These are phyloP conservation scores for Octopus bimaculoides DNA, from an alignment of 1,140 invertebrate genomes.

Conservation along the genomic window DNA sequence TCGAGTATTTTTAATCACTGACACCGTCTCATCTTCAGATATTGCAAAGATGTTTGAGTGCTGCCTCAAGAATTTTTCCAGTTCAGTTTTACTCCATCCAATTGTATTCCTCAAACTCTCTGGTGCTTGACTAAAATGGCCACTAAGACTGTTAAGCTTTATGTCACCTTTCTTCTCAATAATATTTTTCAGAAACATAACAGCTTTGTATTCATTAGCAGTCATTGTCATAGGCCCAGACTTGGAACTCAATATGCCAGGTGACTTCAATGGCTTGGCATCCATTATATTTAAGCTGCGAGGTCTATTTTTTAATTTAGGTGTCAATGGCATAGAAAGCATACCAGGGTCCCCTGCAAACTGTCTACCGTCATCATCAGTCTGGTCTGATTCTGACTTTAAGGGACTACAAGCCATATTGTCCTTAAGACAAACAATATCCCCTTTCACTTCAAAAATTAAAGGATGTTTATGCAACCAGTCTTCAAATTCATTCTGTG, in stretches of 20 bases:
- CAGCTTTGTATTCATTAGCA: conserved; percentile 57
- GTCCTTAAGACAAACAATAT: conserved; percentile 54
- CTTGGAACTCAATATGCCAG: conserved; percentile 29
- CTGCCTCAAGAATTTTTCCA: conserved; percentile 52
- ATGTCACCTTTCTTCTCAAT: conserved; percentile 56
- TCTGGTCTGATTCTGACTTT: conserved; percentile 40
- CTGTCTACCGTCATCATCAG: conserved; percentile 34
- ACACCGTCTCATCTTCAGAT: conserved; percentile 48
- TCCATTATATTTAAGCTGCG: conserved; percentile 42
- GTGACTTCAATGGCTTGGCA: conserved; percentile 15
- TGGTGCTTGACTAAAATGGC: conserved; percentile 51
- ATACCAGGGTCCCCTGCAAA: conserved; percentile 23
- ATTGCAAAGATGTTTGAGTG: conserved; percentile 53
- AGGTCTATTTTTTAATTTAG: conserved; percentile 44
- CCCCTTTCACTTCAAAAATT: conserved; percentile 56
- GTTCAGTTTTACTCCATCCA: conserved; percentile 53
- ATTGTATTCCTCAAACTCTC: conserved; percentile 55
- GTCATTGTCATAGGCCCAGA: conserved; percentile 55
- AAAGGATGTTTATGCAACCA: conserved; percentile 55
- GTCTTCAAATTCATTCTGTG: conserved; percentile 55
- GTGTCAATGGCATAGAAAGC: conserved; percentile 25
- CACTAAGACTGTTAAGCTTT: conserved; percentile 49
- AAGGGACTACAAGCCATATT: conserved; percentile 49
- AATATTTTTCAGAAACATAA: conserved; percentile 56
- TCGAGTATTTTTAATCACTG: conserved; percentile 51